These are phyloP conservation scores for Venusia cambrica DNA, from an alignment of 2,888 invertebrate species.

Conservation along the genomic window DNA sequence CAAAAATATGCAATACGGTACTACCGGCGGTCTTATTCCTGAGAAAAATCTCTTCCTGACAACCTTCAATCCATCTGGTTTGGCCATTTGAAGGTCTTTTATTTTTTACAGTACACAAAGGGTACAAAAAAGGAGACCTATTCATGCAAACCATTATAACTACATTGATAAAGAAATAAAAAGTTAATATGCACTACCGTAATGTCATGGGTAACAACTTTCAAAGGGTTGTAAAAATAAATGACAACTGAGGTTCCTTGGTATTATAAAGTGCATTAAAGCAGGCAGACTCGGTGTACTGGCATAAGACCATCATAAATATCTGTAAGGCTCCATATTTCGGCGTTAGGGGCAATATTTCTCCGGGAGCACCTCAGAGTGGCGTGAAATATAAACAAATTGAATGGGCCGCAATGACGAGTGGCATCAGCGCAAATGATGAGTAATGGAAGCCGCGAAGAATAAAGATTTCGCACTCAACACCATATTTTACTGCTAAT, in stretches of 20 bases:
- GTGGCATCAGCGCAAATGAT: conserved; percentile 68
- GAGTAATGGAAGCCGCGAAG: conserved; percentile 55
- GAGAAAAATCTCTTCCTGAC: too few species aligned
- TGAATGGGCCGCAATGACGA: conserved; percentile 72
- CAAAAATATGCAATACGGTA: too few species aligned
- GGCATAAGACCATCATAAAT: conserved; percentile 70
- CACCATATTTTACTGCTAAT: conserved; percentile 13
- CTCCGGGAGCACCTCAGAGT: conserved; percentile 67
- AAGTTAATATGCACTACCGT: too few species aligned
- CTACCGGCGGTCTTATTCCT: too few species aligned
- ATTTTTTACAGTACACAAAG: too few species aligned
- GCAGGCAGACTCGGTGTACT: conserved; percentile 45
- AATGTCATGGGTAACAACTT: too few species aligned
- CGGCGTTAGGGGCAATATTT: conserved; percentile 67
- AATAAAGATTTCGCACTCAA: conserved; percentile 20
- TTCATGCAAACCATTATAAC: too few species aligned
- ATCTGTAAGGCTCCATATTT: conserved; percentile 72
- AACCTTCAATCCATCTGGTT: too few species aligned
- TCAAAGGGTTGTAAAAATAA: conserved; percentile 16
- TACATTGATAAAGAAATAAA: too few species aligned
- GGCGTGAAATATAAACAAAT: conserved; percentile 79
- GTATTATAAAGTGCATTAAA: conserved; percentile 58
- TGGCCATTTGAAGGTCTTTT: too few species aligned
- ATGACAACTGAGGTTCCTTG: conserved; percentile 42
- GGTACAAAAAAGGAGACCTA: too few species aligned